These are phyloP conservation scores for Passer domesticus DNA, from an alignment of 2,113 vertebrate species.

Conservation along the genomic window DNA sequence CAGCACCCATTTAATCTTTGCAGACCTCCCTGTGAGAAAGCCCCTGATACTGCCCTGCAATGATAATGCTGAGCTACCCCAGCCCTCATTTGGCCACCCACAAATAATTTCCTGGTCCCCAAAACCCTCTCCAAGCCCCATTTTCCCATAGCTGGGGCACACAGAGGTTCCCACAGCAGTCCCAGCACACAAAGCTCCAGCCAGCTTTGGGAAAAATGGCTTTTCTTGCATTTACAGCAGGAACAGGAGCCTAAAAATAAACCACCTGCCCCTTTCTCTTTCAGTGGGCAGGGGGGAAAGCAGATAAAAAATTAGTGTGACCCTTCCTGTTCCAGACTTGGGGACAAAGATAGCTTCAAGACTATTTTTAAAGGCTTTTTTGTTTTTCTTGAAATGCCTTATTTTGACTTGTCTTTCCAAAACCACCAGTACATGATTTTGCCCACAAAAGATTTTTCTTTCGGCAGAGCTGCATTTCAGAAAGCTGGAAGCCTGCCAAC, in stretches of 20 bases:
- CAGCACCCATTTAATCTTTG: not conserved
- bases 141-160: not conserved
- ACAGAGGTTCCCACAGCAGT: not conserved
- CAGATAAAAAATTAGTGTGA: not conserved
- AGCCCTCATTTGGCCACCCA: not conserved
- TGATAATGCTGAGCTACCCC: not conserved
- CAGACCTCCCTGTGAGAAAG: not conserved
- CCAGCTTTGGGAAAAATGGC: not conserved
- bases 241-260: not conserved
- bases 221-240: not conserved
- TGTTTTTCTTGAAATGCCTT: not conserved
- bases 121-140: not conserved
- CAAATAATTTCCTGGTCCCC: not conserved
- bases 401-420: not conserved
- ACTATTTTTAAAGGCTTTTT: not conserved
- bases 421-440: fast-evolving
- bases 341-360: not conserved
- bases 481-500: not conserved
- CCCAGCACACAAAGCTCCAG: not conserved
- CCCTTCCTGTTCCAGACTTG: not conserved
- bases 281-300: not conserved
- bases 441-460: not conserved
- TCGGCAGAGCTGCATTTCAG: not conserved
- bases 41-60: not conserved
- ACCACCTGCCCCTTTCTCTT: not conserved